Percentiles rank a stretch among this genome's conserved stretches.
Evolutionary conservation across 2,113 vertebrate genomes (phyloP).

Genomic region (Bambusicola thoracicus): DNA sequence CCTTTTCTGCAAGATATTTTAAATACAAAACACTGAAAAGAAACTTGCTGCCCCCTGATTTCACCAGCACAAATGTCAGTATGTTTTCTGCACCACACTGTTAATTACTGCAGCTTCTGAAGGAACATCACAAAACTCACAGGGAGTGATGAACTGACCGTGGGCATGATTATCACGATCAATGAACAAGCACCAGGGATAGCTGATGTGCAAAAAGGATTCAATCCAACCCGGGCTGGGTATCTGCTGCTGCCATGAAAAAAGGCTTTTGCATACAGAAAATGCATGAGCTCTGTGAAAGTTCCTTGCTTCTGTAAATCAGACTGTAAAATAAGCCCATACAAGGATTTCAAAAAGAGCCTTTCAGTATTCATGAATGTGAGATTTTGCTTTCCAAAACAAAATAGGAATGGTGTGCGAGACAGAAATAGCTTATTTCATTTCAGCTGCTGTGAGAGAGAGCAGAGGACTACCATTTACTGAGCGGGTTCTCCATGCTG

Average conservation of each 20-base stretch:
- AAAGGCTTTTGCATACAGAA: constrained; percentile 20
- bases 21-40: not conserved
- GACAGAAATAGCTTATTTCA: constrained; percentile 48
- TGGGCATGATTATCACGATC: not conserved
- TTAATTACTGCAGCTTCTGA: not conserved
- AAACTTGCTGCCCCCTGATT: not conserved
- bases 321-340: constrained; percentile 16
- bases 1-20: not conserved
- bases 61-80: not conserved
- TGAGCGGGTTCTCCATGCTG: not conserved
- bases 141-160: not conserved
- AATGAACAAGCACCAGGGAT: not conserved
- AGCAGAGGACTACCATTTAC: not conserved
- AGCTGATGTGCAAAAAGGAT: not conserved
- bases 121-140: not conserved
- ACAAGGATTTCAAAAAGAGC: constrained; percentile 39
- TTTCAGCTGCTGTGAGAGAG: not conserved
- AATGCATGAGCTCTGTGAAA: constrained; percentile 27
- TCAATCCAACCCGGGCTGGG: not conserved
- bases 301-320: constrained; percentile 24
- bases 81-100: not conserved
- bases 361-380: constrained; percentile 59
- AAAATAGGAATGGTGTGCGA: constrained; percentile 5
- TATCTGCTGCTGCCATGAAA: not conserved
- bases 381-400: not conserved